phyloP scores from a whole-genome alignment of 2,797 vertebrate genomes.

The Sardinella longiceps region DNA sequence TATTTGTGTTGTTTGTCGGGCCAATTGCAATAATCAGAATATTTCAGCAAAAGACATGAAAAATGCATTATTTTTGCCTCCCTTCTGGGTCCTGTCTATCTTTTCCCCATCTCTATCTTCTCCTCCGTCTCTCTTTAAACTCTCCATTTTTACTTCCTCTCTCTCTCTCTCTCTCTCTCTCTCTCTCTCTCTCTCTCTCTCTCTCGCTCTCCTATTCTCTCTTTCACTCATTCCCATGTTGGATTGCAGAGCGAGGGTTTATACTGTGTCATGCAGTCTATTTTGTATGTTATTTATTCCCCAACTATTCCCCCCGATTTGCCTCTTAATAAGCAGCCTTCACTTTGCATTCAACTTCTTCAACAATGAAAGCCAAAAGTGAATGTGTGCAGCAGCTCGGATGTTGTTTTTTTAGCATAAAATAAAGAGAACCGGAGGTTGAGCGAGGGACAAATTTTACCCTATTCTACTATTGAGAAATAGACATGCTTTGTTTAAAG shows the following conservation, averaged over 20 bases:
- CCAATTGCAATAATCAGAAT: neutral
- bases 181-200: neutral
- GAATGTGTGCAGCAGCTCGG: neutral
- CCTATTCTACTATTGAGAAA: neutral
- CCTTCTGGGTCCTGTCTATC: neutral
- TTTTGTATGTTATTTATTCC: neutral
- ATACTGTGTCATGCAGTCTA: neutral
- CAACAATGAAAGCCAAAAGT: neutral
- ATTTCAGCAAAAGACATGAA: neutral
- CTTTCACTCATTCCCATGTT: neutral
- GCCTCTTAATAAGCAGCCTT: neutral
- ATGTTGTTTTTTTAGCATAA: neutral
- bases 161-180: neutral
- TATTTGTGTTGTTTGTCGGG: slow-evolving; percentile 7
- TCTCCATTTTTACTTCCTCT: neutral
- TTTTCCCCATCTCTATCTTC: neutral
- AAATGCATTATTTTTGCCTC: neutral
- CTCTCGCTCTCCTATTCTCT: neutral
- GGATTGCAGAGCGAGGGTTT: neutral
- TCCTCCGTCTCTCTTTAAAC: neutral
- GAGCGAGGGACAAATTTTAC: too few relatives aligned
- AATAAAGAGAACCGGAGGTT: too few relatives aligned
- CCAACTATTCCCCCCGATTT: neutral
- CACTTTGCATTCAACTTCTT: neutral
- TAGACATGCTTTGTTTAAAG: neutral